phyloP scores from a whole-genome alignment of 2,113 vertebrate species.

The Clarias gariepinus region DNA sequence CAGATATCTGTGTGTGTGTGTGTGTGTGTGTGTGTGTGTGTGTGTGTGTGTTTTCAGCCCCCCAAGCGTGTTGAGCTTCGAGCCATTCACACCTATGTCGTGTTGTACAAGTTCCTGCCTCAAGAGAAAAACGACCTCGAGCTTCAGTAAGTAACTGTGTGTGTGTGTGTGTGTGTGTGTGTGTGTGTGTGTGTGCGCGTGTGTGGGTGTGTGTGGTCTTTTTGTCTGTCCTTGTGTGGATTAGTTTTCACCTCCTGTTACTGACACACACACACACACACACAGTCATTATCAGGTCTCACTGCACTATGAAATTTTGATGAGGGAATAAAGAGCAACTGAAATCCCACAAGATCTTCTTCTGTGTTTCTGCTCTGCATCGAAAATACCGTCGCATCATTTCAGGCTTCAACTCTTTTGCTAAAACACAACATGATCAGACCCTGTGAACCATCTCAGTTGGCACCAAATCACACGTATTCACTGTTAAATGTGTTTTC shows the following conservation, averaged over 20 bases:
- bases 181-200: not conserved
- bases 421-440: not conserved
- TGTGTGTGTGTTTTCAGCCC: conserved; percentile 47
- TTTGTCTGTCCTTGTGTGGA: conserved; percentile 16
- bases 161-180: not conserved
- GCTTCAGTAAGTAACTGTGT: conserved; percentile 79
- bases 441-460: not conserved
- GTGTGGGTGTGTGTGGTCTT: not conserved
- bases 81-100: conserved; percentile 88
- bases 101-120: conserved; percentile 89
- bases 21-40: conserved; percentile 37
- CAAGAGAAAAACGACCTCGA: conserved; percentile 88
- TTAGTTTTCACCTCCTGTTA: conserved; percentile 44
- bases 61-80: conserved; percentile 75
- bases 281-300: conserved; percentile 12
- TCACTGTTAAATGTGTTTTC: not conserved
- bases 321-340: conserved; percentile 20
- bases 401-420: not conserved
- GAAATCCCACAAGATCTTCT: conserved; percentile 12
- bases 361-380: not conserved
- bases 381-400: not conserved
- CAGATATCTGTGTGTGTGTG: conserved; percentile 3
- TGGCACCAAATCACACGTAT: not conserved
- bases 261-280: conserved; percentile 23
- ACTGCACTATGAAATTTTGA: conserved; percentile 20